phyloP scores from a whole-genome alignment of 2,113 vertebrate genomes.

The Axis porcinus region DNA sequence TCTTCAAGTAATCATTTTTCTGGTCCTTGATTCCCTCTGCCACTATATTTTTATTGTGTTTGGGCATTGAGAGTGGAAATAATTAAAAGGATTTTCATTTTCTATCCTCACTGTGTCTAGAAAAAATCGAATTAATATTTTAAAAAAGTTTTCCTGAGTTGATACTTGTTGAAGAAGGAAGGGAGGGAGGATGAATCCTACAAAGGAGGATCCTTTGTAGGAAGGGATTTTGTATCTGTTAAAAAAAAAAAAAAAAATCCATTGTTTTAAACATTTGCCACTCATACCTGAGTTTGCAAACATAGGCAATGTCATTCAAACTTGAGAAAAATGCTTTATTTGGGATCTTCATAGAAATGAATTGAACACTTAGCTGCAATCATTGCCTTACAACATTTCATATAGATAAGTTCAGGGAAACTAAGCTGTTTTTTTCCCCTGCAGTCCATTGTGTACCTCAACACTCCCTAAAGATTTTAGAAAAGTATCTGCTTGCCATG shows the following conservation, averaged over 20 bases:
- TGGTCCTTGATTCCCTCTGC: conserved; percentile 38
- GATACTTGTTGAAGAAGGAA: not conserved
- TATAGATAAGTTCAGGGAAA: conserved; percentile 1
- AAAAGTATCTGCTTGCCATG: not conserved
- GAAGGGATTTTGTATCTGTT: not conserved
- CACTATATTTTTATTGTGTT: conserved; percentile 54
- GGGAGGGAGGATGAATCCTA: not conserved
- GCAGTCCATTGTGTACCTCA: not conserved
- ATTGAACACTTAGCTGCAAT: conserved; percentile 40
- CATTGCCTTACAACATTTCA: conserved; percentile 21
- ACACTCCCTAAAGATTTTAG: not conserved
- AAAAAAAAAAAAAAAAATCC: not conserved
- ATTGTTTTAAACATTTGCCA: not conserved
- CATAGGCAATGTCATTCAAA: not conserved
- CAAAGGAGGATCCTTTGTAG: not conserved
- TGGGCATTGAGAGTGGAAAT: conserved; percentile 44
- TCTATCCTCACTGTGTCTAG: not conserved
- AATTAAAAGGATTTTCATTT: conserved; percentile 67
- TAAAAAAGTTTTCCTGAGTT: not conserved
- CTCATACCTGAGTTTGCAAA: conserved; percentile 24
- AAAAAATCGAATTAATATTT: conserved; percentile 39
- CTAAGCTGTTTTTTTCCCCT: not conserved
- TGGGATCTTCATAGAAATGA: conserved; percentile 3
- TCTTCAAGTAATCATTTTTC: conserved; percentile 50
- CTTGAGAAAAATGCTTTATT: conserved; percentile 30